A percentile compares a stretch with the other conserved stretches of the same genome.
Conservation (phyloP, 23 tunicate genomes). For the Halocynthia aurantium region DNA sequence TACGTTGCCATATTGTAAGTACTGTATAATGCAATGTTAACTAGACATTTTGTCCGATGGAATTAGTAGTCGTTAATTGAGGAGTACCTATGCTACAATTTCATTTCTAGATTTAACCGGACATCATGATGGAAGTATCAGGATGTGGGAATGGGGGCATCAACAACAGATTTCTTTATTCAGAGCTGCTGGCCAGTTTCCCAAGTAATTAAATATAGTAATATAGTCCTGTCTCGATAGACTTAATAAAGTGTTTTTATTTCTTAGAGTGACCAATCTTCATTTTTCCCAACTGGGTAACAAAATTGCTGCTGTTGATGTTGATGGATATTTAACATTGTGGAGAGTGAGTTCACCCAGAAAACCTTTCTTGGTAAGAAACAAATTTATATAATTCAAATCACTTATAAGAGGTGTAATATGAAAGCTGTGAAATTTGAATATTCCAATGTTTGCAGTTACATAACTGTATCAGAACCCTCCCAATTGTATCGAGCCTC, state of each 20-base stretch:
- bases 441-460: too few species aligned
- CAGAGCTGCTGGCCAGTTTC: slow-evolving; percentile 40
- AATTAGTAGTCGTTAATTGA: not conserved
- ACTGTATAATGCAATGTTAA: not conserved
- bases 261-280: slow-evolving; percentile 40
- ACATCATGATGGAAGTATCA: slow-evolving; percentile 59
- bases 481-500: too few species aligned
- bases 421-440: too few species aligned
- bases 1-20: slow-evolving; percentile 71
- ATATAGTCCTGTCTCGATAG: too few species aligned
- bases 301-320: slow-evolving; percentile 75
- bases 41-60: not conserved
- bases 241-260: not conserved
- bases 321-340: slow-evolving; percentile 62
- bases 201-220: slow-evolving; percentile 15
- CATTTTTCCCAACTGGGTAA: slow-evolving; percentile 78
- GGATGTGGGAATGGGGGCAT: slow-evolving; percentile 99
- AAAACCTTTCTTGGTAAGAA: slow-evolving; percentile 37
- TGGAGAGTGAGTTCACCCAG: slow-evolving; percentile 70
- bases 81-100: not conserved
- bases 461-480: too few species aligned
- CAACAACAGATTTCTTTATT: slow-evolving; percentile 78
- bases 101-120: slow-evolving; percentile 47
- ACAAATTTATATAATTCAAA: too few species aligned
- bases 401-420: too few species aligned